Conservation (phyloP, 1,140 invertebrate genomes). For the Drosophila nikananu region DNA sequence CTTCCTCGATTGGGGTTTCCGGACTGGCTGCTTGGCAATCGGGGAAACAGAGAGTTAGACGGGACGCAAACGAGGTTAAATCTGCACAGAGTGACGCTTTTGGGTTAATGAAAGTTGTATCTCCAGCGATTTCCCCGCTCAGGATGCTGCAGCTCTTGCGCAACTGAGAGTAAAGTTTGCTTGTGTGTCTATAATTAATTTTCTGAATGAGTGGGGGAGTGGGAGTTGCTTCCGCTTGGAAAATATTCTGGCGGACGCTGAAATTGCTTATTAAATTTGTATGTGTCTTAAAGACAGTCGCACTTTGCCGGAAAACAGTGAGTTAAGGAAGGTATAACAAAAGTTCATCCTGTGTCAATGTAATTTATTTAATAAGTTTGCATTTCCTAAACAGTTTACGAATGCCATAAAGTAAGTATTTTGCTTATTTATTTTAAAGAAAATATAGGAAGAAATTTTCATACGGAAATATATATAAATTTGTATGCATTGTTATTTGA, state of each 20-base stretch:
- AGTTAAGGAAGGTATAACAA: background rate
- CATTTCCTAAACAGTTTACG: too few relatives aligned
- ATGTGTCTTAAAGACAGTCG: background rate
- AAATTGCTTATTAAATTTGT: conserved; percentile 1
- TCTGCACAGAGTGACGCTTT: conserved; percentile 53
- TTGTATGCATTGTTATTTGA: too few relatives aligned
- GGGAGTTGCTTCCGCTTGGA: background rate
- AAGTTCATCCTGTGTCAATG: background rate
- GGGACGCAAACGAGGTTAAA: conserved; percentile 15
- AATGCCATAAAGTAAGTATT: background rate
- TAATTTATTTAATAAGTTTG: background rate
- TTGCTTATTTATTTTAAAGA: background rate
- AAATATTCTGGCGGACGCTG: background rate
- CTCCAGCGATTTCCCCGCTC: conserved; percentile 8
- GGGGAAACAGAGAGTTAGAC: background rate
- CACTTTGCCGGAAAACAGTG: background rate
- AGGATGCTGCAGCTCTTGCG: conserved; percentile 20
- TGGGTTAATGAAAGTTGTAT: conserved; percentile 68
- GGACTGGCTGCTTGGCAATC: conserved; percentile 38
- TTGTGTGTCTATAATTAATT: conserved; percentile 4
- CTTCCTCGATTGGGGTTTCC: conserved; percentile 89
- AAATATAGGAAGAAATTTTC: too few relatives aligned
- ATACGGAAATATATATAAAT: background rate
- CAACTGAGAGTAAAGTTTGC: conserved; percentile 5
- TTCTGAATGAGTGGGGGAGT: background rate